These are phyloP conservation scores for Watsonalla binaria DNA, from an alignment of 2,888 invertebrate species.

Conservation along the genomic window DNA sequence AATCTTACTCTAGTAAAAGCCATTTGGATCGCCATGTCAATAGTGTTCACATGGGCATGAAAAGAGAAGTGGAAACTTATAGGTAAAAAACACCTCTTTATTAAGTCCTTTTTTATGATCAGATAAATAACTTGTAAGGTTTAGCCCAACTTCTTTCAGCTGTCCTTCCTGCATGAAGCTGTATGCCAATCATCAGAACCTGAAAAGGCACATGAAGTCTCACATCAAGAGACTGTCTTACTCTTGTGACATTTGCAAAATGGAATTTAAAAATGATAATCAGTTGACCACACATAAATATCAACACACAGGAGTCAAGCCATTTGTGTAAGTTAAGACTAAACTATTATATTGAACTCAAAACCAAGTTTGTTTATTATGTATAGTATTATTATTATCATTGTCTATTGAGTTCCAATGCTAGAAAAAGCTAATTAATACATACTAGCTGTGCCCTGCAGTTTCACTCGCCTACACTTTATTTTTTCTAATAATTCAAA, in stretches of 20 bases:
- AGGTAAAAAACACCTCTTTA: conserved; percentile 33
- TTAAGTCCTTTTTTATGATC: not conserved
- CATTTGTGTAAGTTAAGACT: conserved; percentile 48
- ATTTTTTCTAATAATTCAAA: too few species aligned
- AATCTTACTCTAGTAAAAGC: conserved; percentile 79
- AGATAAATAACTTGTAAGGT: conserved; percentile 1
- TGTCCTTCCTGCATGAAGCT: conserved; percentile 70
- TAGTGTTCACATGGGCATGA: conserved; percentile 56
- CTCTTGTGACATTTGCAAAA: conserved; percentile 69
- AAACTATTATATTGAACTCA: too few species aligned
- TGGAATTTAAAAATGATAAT: conserved; percentile 75
- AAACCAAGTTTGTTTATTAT: too few species aligned
- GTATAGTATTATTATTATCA: too few species aligned
- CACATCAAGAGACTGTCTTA: conserved; percentile 56
- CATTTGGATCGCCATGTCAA: conserved; percentile 80
- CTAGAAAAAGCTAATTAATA: too few species aligned
- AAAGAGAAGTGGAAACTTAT: conserved; percentile 37
- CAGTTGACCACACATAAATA: conserved; percentile 78
- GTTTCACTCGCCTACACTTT: too few species aligned
- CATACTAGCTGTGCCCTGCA: too few species aligned
- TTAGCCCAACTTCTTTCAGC: conserved; percentile 33
- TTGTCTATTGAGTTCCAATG: too few species aligned
- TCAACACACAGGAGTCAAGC: conserved; percentile 70
- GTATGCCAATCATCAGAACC: conserved; percentile 73
- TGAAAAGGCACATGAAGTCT: conserved; percentile 78